These are phyloP conservation scores for Elgaria multicarinata DNA, from an alignment of 2,113 vertebrate species.

Conservation along the genomic window DNA sequence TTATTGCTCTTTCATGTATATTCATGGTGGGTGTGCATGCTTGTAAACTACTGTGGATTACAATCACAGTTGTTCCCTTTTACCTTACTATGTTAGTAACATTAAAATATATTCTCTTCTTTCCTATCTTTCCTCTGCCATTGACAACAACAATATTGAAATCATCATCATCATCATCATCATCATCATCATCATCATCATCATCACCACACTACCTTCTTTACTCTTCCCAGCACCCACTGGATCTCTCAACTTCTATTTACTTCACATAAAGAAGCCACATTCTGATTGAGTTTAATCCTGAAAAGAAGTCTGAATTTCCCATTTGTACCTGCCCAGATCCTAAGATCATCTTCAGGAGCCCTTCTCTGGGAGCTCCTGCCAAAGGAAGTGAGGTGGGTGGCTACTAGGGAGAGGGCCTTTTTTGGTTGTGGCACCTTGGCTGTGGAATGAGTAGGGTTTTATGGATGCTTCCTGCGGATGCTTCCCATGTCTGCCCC, in stretches of 20 bases:
- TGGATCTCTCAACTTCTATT: constrained; percentile 1
- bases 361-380: too few relatives aligned
- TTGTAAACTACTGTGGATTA: constrained; percentile 17
- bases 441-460: too few relatives aligned
- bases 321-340: too few relatives aligned
- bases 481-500: too few relatives aligned
- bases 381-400: too few relatives aligned
- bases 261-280: background rate
- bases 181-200: constrained; percentile 21
- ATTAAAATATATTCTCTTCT: constrained; percentile 36
- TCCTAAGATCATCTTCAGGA: too few relatives aligned
- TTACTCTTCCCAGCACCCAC: background rate
- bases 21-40: background rate
- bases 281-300: background rate
- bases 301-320: background rate
- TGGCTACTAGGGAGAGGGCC: too few relatives aligned
- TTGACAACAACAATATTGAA: constrained; percentile 43
- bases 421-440: too few relatives aligned
- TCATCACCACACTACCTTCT: constrained; percentile 18
- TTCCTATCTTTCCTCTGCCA: constrained; percentile 18
- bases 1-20: constrained; percentile 18
- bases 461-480: too few relatives aligned
- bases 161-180: constrained; percentile 17
- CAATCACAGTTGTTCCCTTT: constrained; percentile 19
- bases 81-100: constrained; percentile 18